Base-by-base conservation (phyloP, 2,888 invertebrate genomes). In the Limenitis camilla region DNA sequence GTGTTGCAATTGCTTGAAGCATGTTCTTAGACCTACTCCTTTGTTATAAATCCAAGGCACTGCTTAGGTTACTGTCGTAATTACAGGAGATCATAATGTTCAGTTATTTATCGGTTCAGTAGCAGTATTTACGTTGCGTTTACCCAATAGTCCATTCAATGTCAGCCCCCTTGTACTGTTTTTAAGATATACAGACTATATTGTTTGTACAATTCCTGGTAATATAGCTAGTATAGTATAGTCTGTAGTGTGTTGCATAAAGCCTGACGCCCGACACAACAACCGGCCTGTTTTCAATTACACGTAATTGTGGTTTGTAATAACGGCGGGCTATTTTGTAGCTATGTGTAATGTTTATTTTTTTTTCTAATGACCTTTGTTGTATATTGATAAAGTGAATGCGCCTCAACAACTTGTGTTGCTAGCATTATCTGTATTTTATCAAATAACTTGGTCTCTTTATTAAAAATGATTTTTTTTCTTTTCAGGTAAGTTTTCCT, bases 221-320 rank as follows among this genome's bases (percentile, higher is more conserved):
- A 6, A 11, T 29, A 35, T 36, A 36, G 10, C 44, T 45, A 30
- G 45, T 38, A 11, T 45, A n/a, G n/a, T n/a, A n/a, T 53, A 52
- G 49, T 57, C 45, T 42, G 52, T 49, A 43, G 49, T 36, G 40
- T 46, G 52, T 52, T 59, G 58, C 59, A 61, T 61, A 59, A 59
- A 61, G 52, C 40, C 58, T 71, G 71, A 72, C 76, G 73, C 77
- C 76, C 76, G 60, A 63, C 57, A 65, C 61, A 81, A 81, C 77
- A 69, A 76, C 75, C 74, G 72, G 78, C 78, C 73, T 65, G 76
- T 79, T 82, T 85, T 85, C 85, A 85, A 86, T 86, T 85, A 82
- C 83, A 72, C 61, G 73, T 83, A 82, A 85, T 83, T 81, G 81
- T 74, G 76, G 76, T 73, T 67, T 68, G 72, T 81, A 82, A 81